These are phyloP conservation scores for Sweltsa coloradensis DNA, from an alignment of 1,140 invertebrate species.

Conservation along the genomic window DNA sequence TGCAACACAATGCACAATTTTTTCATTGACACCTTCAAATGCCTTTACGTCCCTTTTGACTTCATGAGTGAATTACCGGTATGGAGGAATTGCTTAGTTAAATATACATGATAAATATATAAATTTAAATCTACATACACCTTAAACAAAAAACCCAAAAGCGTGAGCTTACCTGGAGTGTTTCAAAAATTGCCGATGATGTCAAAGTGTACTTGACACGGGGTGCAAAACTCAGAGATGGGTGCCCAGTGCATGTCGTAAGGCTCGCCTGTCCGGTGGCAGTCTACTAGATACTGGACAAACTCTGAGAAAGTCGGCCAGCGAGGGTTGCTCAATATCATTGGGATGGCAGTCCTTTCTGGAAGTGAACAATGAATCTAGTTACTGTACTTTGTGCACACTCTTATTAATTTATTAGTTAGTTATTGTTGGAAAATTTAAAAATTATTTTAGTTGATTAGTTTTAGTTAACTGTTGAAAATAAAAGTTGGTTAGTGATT, in stretches of 20 bases:
- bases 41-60: neutral
- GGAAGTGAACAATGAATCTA: no score
- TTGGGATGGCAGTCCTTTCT: no score
- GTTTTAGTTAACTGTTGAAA: no score
- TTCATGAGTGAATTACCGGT: neutral
- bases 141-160: no score
- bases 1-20: neutral
- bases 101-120: neutral
- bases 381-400: no score
- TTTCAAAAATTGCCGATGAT: constrained; percentile 83
- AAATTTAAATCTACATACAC: neutral
- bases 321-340: no score
- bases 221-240: constrained; percentile 74
- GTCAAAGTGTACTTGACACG: constrained; percentile 78
- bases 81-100: neutral
- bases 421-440: no score
- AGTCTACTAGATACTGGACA: constrained; percentile 57
- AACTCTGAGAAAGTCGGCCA: constrained; percentile 68
- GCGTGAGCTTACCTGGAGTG: constrained; percentile 52
- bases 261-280: constrained; percentile 41
- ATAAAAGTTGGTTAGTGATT: no score
- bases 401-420: no score
- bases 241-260: constrained; percentile 89
- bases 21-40: neutral
- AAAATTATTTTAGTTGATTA: no score